phyloP scores from a whole-genome alignment of 2,888 invertebrate species.

The Cosmia pyralina region DNA sequence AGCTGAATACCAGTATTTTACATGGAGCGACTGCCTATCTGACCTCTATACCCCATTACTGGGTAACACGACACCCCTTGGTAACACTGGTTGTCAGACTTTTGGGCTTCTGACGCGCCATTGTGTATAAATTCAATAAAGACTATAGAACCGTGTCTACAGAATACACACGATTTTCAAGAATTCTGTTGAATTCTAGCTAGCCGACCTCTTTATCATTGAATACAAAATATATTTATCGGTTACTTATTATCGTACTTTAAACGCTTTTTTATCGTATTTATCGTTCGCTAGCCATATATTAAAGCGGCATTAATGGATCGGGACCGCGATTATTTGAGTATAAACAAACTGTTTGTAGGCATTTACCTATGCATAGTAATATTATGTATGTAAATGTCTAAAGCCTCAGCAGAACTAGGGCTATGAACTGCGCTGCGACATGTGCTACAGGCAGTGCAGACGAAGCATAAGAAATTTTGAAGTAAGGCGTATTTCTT shows the following conservation, averaged over 20 bases:
- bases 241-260: conserved; percentile 69
- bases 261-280: conserved; percentile 68
- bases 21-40: too few species aligned
- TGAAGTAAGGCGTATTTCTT: too few species aligned
- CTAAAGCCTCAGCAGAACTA: not conserved
- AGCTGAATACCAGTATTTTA: too few species aligned
- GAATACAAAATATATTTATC: conserved; percentile 66
- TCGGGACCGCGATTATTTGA: conserved; percentile 51
- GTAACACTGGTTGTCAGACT: too few species aligned
- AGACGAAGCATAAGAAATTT: not conserved
- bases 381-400: too few species aligned
- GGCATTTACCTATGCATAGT: not conserved
- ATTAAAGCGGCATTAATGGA: conserved; percentile 61
- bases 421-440: not conserved
- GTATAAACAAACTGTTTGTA: conserved; percentile 38
- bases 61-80: too few species aligned
- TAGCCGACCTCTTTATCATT: conserved; percentile 60
- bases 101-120: not conserved
- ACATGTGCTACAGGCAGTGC: not conserved
- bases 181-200: conserved; percentile 46
- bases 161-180: conserved; percentile 42
- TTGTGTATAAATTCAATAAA: conserved; percentile 21
- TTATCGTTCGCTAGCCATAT: conserved; percentile 67
- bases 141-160: conserved; percentile 11
- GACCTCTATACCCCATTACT: too few species aligned